Evolutionary conservation across 2,888 invertebrate species (phyloP).

Genomic region (Acanthosepion pharaonis): DNA sequence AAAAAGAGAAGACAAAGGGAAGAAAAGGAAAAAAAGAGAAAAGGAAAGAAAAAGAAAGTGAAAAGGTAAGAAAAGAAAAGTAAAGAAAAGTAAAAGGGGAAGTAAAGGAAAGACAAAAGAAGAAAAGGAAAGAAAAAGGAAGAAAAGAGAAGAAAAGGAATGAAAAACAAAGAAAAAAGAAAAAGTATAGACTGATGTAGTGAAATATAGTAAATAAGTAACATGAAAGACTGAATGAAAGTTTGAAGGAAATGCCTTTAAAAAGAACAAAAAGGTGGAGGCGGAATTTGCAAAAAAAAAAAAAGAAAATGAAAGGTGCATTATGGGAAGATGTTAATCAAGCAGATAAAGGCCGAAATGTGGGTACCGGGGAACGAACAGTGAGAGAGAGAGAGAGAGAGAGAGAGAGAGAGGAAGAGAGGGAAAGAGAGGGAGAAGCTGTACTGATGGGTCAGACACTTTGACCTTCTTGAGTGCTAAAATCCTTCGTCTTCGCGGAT

Average conservation of each 20-base stretch:
- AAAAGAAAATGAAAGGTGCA: not conserved
- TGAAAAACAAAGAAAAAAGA: not conserved
- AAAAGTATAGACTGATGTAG: not conserved
- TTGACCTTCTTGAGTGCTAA: conserved; percentile 33
- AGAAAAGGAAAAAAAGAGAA: not conserved
- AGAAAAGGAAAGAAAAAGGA: not conserved
- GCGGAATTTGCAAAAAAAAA: not conserved
- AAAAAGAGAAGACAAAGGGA: not conserved
- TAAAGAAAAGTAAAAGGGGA: too few relatives aligned
- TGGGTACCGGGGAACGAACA: too few relatives aligned
- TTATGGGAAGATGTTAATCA: conserved; percentile 17
- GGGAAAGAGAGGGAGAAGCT: not conserved
- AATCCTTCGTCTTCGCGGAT: not conserved
- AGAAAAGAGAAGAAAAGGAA: not conserved
- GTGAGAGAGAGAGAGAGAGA: not conserved
- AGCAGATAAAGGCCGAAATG: not conserved
- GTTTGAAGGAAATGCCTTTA: not conserved
- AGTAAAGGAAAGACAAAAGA: too few relatives aligned
- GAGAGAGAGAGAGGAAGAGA: not conserved
- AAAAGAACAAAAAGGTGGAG: not conserved
- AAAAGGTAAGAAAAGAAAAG: not conserved
- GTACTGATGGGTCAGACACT: not conserved
- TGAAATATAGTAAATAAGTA: too few relatives aligned
- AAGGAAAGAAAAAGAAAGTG: not conserved
- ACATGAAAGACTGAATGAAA: not conserved